A percentile compares a stretch with the other conserved stretches of the same genome.
These are phyloP conservation scores for Cherax quadricarinatus DNA, from an alignment of 1,140 invertebrate species.

Conservation along the genomic window DNA sequence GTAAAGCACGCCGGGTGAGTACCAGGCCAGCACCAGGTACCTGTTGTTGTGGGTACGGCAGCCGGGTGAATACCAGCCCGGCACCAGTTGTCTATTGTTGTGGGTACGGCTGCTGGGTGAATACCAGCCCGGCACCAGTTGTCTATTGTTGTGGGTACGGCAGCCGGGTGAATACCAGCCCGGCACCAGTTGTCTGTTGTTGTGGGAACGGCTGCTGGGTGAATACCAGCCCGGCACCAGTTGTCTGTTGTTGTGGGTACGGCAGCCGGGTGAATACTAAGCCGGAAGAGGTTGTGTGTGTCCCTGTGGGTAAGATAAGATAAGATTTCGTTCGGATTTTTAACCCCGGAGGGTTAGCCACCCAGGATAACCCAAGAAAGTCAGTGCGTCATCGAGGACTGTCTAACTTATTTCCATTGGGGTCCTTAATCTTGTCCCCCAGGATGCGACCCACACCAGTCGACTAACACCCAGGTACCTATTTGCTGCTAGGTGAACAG, in stretches of 20 bases:
- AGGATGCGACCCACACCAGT: too few species aligned
- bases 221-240: too few species aligned
- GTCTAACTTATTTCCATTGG: too few species aligned
- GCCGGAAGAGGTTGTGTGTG: background rate
- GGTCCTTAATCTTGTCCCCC: too few species aligned
- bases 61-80: constrained; percentile 85
- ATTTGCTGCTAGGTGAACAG: too few species aligned
- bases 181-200: background rate
- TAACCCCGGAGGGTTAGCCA: too few species aligned
- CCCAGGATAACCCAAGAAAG: too few species aligned
- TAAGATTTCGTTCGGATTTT: too few species aligned
- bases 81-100: background rate
- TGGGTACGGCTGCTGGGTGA: constrained; percentile 85
- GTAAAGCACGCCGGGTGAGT: constrained; percentile 93
- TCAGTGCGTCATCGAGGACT: too few species aligned
- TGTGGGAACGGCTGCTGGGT: too few species aligned
- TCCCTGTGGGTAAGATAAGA: background rate
- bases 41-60: background rate
- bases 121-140: constrained; percentile 68
- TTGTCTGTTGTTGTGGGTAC: background rate
- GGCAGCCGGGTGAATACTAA: background rate
- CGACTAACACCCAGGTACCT: too few species aligned
- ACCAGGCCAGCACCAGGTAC: background rate
- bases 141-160: background rate
- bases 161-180: constrained; percentile 87